Conservation (phyloP, 2,888 invertebrate genomes). For the Coenonympha glycerion region DNA sequence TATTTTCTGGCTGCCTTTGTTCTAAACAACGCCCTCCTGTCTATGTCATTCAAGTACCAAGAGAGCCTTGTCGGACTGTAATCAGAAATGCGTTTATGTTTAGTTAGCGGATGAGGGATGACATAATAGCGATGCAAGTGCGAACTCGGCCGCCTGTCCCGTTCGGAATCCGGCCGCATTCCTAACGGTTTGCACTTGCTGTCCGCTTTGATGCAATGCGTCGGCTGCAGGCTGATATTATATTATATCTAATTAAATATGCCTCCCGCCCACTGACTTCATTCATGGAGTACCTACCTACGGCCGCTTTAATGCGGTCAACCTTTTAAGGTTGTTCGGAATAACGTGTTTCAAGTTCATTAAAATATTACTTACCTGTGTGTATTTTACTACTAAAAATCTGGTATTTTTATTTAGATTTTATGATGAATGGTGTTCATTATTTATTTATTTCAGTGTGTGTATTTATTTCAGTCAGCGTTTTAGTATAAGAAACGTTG, state of each 20-base stretch:
- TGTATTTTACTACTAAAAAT: no score
- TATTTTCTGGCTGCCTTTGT: no score
- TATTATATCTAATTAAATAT: slow-evolving; percentile 34
- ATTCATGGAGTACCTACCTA: slow-evolving; percentile 25
- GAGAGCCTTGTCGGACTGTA: no score
- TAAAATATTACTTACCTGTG: not conserved
- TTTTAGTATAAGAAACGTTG: no score
- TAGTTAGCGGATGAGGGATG: slow-evolving; percentile 63
- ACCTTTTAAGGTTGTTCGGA: slow-evolving; percentile 11
- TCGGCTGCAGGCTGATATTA: no score
- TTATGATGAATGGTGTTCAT: no score
- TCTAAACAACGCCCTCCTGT: no score
- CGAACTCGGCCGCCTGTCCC: slow-evolving; percentile 47
- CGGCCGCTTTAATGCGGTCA: slow-evolving; percentile 28
- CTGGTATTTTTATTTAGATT: no score
- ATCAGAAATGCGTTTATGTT: slow-evolving; percentile 44
- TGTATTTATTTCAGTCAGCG: no score
- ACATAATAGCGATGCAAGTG: slow-evolving; percentile 59
- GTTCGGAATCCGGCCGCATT: slow-evolving; percentile 65
- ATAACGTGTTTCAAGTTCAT: slow-evolving; percentile 1
- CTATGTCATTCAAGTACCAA: no score
- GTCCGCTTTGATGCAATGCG: slow-evolving; percentile 48
- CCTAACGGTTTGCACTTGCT: slow-evolving; percentile 62
- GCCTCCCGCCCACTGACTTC: slow-evolving; percentile 36
- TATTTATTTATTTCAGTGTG: no score